Conservation (phyloP, 1,140 invertebrate genomes). For the Trichomalopsis sarcophagae region DNA sequence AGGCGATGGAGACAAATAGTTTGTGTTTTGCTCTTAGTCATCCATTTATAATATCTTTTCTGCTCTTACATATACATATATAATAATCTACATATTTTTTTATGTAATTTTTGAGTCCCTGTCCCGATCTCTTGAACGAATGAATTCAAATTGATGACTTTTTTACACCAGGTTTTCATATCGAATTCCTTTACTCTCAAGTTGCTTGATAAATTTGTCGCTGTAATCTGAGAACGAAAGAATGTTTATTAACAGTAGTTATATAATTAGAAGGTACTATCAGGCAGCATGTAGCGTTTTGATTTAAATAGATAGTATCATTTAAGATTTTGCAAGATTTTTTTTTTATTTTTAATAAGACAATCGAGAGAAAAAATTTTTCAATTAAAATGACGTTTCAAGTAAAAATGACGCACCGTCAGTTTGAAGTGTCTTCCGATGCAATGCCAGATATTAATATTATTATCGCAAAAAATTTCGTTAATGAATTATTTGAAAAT, state of each 20-base stretch:
- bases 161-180: neutral
- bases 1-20: neutral
- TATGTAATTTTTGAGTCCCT: neutral
- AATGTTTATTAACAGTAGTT: neutral
- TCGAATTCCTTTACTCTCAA: neutral
- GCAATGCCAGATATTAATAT: neutral
- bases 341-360: neutral
- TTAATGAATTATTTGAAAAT: conserved; percentile 10
- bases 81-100: conserved; percentile 13
- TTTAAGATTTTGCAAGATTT: too few species aligned
- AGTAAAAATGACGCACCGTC: neutral
- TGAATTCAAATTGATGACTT: neutral
- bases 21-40: neutral
- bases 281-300: neutral
- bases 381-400: too few species aligned
- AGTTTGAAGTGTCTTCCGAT: neutral
- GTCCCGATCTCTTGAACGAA: neutral
- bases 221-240: neutral
- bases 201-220: neutral
- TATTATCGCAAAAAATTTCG: neutral
- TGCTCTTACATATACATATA: neutral
- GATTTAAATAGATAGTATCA: neutral
- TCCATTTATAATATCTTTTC: neutral
- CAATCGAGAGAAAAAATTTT: neutral
- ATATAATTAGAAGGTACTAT: neutral